A percentile compares a stretch with the other conserved stretches of the same genome.
Evolutionary conservation across 2,888 invertebrate species (phyloP).

Genomic region (Netelia melanura): DNA sequence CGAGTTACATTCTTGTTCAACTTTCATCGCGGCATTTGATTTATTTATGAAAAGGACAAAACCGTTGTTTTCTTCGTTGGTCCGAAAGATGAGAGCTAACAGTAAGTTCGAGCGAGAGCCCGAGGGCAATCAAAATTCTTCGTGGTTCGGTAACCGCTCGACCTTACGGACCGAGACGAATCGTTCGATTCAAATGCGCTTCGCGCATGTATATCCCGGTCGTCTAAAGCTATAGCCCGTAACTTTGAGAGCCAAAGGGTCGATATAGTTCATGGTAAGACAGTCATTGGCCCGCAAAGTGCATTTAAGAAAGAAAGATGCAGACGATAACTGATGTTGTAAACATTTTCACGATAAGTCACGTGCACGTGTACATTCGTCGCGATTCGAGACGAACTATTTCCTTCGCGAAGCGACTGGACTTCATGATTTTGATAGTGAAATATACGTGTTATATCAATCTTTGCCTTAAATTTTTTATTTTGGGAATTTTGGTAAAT

Average conservation of each 20-base stretch:
- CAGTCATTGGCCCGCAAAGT: slow-evolving; percentile 30
- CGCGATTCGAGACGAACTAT: background rate
- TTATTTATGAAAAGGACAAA: slow-evolving; percentile 2
- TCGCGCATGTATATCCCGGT: slow-evolving; percentile 10
- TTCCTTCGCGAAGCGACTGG: background rate
- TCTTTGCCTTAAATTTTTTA: background rate
- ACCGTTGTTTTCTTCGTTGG: slow-evolving; percentile 7
- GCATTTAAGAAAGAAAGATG: slow-evolving; percentile 14
- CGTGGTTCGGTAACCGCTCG: slow-evolving; percentile 70
- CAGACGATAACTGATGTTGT: background rate
- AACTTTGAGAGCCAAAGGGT: slow-evolving; percentile 6
- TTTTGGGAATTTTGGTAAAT: too few relatives aligned
- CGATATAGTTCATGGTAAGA: slow-evolving; percentile 5
- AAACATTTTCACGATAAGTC: slow-evolving; percentile 10
- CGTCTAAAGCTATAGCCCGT: slow-evolving; percentile 35
- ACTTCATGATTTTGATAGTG: too few relatives aligned
- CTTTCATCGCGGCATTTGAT: background rate
- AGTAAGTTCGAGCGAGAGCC: slow-evolving; percentile 45
- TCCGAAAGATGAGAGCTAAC: slow-evolving; percentile 57
- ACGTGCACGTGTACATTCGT: slow-evolving; percentile 19
- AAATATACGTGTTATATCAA: background rate
- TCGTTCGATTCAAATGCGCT: slow-evolving; percentile 65
- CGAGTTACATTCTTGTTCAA: background rate
- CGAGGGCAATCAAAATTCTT: slow-evolving; percentile 68
- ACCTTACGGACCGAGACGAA: slow-evolving; percentile 74